A percentile compares a stretch with the other conserved stretches of the same genome.
Conservation (phyloP, 2,113 vertebrate species). For the Formicarius rufipectus region DNA sequence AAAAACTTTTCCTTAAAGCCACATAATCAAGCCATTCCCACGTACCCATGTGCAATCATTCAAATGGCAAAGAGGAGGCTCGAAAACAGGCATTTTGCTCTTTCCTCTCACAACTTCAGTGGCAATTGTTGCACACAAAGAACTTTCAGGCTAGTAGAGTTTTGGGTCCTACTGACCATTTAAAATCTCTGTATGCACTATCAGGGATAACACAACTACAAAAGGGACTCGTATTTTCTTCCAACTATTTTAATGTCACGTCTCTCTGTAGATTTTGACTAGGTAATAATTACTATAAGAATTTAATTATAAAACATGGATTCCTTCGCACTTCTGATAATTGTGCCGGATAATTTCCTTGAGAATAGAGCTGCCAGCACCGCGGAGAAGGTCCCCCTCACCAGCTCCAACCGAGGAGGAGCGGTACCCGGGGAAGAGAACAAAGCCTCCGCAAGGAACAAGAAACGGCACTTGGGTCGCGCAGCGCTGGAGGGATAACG, state of each 20-base stretch:
- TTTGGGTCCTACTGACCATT: not conserved
- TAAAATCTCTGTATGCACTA: not conserved
- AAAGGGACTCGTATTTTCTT: rapidly evolving
- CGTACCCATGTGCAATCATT: not conserved
- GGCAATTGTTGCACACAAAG: slow-evolving; percentile 63
- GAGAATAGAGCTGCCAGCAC: not conserved
- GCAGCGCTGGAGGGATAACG: rapidly evolving
- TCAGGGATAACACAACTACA: rapidly evolving
- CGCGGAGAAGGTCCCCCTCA: not conserved
- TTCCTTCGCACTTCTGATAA: not conserved
- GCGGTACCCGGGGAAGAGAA: not conserved
- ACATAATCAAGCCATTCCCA: not conserved
- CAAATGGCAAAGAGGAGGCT: not conserved
- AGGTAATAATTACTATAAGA: not conserved
- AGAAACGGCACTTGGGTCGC: not conserved
- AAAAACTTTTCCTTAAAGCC: slow-evolving; percentile 32
- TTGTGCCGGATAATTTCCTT: not conserved
- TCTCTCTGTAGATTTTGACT: not conserved
- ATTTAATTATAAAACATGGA: not conserved
- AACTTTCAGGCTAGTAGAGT: slow-evolving; percentile 58
- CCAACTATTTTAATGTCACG: not conserved
- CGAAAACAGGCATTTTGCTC: not conserved
- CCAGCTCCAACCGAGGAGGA: not conserved
- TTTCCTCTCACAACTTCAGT: not conserved
- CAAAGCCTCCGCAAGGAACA: slow-evolving; percentile 15